Evolutionary conservation across 2,888 invertebrate genomes (phyloP), one percentile per base, ranked within the genome.

Genomic region (Monochamus alternatus): DNA sequence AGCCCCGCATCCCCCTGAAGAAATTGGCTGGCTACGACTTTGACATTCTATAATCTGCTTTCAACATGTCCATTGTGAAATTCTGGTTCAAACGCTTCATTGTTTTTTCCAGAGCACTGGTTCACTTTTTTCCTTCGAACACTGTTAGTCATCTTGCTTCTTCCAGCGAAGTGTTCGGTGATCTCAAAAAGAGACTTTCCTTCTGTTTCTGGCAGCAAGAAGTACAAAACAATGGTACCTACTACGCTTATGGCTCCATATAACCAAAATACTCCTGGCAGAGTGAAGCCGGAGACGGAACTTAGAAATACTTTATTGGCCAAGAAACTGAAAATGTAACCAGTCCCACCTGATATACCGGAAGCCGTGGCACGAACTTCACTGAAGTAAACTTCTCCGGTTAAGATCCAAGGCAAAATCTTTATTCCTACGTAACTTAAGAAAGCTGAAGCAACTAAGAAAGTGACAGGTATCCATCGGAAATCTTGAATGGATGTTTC

Each of bases 161-260:
- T 86, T 0, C 94, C 93, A 0, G 92, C 90, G 82, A 93, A 95
- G 86, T 94, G 94, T 75, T 93, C 91, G 82, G 93, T 92, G 67
- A 95, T 94, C 81, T 95, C 94, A 72, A 90, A 90, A 59, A 96
- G 87, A 0, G 92, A 93, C 84, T 95, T 93, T 0, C 95, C 95
- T 87, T 96, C 96, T 0, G 96, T 96, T 90, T 96, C 96, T 0
- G 96, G 96, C 74, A 96, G 87, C 47, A 92, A 89, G 76, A 93
- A 93, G 85, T 93, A 95, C 47, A 96, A 89, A 8, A 92, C 87
- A 3, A 92, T 77, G n/a, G 92, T 90, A 0, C 95, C 95, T 0
- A 91, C 77, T 4, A 94, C 86, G 82, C 94, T 91, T 2, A 95
- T 89, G 3, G 89, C 80, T 0, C 93, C 92, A 85, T 95, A 94